Percentiles rank a stretch among this genome's conserved stretches.
phyloP scores from a whole-genome alignment of 2,113 vertebrate genomes.

The Tretioscincus oriximinensis region DNA sequence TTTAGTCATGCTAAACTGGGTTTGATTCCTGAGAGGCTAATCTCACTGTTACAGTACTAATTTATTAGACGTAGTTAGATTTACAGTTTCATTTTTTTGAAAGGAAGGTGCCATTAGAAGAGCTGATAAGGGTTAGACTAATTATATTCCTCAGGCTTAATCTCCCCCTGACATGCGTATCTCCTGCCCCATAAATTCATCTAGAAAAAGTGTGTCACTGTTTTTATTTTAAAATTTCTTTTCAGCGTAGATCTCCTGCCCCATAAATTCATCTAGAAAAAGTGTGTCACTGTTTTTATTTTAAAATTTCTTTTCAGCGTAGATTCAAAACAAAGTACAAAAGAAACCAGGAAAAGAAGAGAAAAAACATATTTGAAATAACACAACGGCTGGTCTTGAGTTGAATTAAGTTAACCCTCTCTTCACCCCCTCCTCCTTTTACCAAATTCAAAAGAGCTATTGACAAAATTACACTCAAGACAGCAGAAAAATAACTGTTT shows the following conservation, averaged over 20 bases:
- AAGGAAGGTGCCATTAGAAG: slow-evolving; percentile 63
- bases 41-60: slow-evolving; percentile 61
- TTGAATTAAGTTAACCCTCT: no score
- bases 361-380: no score
- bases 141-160: slow-evolving; percentile 74
- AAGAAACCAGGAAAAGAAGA: no score
- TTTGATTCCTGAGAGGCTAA: slow-evolving; percentile 69
- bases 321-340: no score
- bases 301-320: no score
- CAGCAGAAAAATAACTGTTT: no score
- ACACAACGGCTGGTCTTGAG: no score
- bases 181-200: slow-evolving; percentile 73
- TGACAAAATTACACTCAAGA: no score
- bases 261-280: slow-evolving; percentile 72
- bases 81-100: slow-evolving; percentile 61
- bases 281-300: slow-evolving; percentile 56
- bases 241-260: slow-evolving; percentile 40
- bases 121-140: slow-evolving; percentile 70
- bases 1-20: slow-evolving; percentile 55
- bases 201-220: slow-evolving; percentile 59
- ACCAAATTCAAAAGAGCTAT: no score
- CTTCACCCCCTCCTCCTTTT: no score
- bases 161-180: slow-evolving; percentile 29
- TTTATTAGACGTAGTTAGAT: slow-evolving; percentile 66
- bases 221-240: slow-evolving; percentile 22